Evolutionary conservation across 2,797 vertebrate species (phyloP), one percentile per base, ranked within the genome.

Genomic region (Tapera naevia): DNA sequence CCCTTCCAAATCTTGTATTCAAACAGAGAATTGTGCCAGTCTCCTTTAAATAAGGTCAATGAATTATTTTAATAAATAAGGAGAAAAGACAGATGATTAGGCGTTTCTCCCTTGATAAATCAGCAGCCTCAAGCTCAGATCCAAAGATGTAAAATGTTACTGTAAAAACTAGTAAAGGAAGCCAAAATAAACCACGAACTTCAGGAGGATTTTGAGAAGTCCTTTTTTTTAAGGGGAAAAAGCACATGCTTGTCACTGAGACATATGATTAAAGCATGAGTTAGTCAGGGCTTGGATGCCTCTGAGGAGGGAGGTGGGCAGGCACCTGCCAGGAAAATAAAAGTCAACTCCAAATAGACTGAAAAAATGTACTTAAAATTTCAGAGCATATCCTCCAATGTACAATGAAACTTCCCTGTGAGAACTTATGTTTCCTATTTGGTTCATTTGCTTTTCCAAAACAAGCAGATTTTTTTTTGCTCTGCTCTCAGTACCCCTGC

Each of bases 371-470:
- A 91, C 88, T 95, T 92, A 94, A 95, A 93, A 79, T 88, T 93
- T 93, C 50, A 88, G 87, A 82, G 46, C 37, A 67, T 89, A 95
- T 97, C 88, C 92, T 96, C 95, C 95, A 94, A 90, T 37, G 91
- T 57, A 79, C 90, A 93, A 46, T 67, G 60, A 75, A 83, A 96
- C 45, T 94, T 88, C 92, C 88, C 95, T 94, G 92, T 87, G 95
- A 97, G 95, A 96, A 94, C 81, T 95, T 91, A 85, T 88, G 88
- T 95, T 96, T 97, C 95, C 95, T 97, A 94, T 97, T 97, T 97
- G 89, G 89, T 93, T 97, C 92, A 76, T 93, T 90, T 93, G 89
- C 93, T 97, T 96, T 97, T 91, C 97, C 96, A 96, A 97, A 97
- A 97, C 95, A 95, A 97, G 93, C 89, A 91, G 70, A 78, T 92